Conservation (phyloP, 92 coral and sea anemone genomes). For the Anthopleura xanthogrammica region DNA sequence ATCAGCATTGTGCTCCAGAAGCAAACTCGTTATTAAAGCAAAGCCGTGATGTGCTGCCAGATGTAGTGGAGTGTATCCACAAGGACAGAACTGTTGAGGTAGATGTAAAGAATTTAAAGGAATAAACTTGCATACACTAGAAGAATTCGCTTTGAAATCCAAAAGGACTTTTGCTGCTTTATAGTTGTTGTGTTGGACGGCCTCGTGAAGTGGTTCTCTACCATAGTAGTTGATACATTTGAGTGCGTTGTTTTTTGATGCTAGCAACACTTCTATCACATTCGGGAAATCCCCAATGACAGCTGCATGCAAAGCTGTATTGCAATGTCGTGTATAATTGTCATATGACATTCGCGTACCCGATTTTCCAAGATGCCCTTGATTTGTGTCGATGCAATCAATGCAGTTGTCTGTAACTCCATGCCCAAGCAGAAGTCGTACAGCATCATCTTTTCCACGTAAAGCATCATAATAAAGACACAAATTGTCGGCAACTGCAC, state of each 20-base stretch:
- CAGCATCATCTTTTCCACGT: slow-evolving; percentile 45
- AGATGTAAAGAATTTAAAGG: no score
- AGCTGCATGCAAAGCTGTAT: slow-evolving; percentile 82
- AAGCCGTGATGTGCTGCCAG: slow-evolving; percentile 60
- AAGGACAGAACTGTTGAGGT: slow-evolving; percentile 15
- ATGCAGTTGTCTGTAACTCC: slow-evolving; percentile 60
- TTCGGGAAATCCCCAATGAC: slow-evolving; percentile 30
- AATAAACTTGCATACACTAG: background rate
- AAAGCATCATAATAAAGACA: slow-evolving; percentile 71
- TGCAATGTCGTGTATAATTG: slow-evolving; percentile 34
- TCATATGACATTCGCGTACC: slow-evolving; percentile 18
- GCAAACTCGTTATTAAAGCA: slow-evolving; percentile 15
- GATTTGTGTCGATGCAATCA: slow-evolving; percentile 30
- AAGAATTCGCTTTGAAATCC: background rate
- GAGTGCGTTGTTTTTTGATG: background rate
- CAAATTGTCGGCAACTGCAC: slow-evolving; percentile 35
- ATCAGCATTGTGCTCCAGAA: slow-evolving; percentile 40
- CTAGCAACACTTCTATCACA: slow-evolving; percentile 29
- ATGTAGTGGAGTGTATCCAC: slow-evolving; percentile 39
- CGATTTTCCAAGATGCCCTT: background rate
- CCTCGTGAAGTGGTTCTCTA: slow-evolving; percentile 63
- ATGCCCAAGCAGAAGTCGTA: slow-evolving; percentile 41
- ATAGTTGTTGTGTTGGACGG: slow-evolving; percentile 48
- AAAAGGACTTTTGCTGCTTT: slow-evolving; percentile 28
- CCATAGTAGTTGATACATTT: slow-evolving; percentile 61